These are phyloP conservation scores for Hybognathus amarus DNA, from an alignment of 2,797 vertebrate species.

Conservation along the genomic window DNA sequence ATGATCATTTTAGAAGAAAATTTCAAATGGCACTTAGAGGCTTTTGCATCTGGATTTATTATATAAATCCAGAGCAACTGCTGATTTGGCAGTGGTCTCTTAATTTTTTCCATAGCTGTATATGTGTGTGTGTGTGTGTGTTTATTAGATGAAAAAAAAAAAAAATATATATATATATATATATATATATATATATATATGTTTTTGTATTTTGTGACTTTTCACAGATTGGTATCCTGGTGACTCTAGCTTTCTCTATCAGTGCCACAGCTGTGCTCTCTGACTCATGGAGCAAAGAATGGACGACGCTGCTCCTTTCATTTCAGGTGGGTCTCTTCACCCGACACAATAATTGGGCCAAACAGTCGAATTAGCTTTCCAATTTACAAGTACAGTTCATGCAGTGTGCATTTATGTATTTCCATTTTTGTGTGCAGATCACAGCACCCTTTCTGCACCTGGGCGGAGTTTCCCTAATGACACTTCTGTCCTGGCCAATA, in stretches of 20 bases:
- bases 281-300: constrained; percentile 83
- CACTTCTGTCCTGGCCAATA: constrained; percentile 87
- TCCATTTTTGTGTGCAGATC: constrained; percentile 72
- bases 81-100: too few species aligned
- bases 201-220: neutral
- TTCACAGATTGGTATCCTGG: constrained; percentile 79
- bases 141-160: too few species aligned
- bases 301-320: constrained; percentile 85
- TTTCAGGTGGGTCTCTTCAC: constrained; percentile 80
- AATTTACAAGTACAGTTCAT: neutral
- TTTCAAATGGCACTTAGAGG: too few species aligned
- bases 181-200: too few species aligned
- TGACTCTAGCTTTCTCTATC: constrained; percentile 74
- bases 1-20: too few species aligned
- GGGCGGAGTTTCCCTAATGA: constrained; percentile 82
- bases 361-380: neutral
- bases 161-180: too few species aligned
- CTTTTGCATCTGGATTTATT: too few species aligned
- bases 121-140: too few species aligned
- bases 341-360: too few species aligned
- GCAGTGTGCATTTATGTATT: neutral
- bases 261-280: constrained; percentile 75
- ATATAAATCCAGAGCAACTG: too few species aligned
- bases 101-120: too few species aligned
- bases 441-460: constrained; percentile 90